A percentile compares a stretch with the other conserved stretches of the same genome.
phyloP scores from a whole-genome alignment of 1,140 invertebrate genomes.

The Elysia chlorotica region DNA sequence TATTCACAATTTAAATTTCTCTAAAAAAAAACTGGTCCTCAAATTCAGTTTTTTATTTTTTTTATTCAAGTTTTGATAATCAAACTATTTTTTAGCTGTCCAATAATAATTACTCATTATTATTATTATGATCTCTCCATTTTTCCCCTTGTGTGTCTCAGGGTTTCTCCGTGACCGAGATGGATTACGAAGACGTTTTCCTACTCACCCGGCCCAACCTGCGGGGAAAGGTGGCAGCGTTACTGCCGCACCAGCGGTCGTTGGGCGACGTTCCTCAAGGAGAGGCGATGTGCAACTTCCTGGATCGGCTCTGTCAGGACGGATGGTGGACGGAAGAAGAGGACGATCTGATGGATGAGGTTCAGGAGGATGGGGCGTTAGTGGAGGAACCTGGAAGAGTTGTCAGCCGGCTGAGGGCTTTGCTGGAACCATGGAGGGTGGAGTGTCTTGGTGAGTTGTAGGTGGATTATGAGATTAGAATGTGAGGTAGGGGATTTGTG shows the following conservation, averaged over 20 bases:
- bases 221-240: slow-evolving; percentile 47
- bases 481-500: too few species aligned
- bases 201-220: slow-evolving; percentile 39
- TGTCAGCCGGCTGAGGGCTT: slow-evolving; percentile 34
- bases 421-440: slow-evolving; percentile 39
- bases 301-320: slow-evolving; percentile 43
- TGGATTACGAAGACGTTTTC: slow-evolving; percentile 48
- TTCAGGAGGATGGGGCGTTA: slow-evolving; percentile 32
- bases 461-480: too few species aligned
- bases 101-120: too few species aligned
- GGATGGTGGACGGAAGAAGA: slow-evolving; percentile 27
- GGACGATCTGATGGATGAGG: slow-evolving; percentile 28
- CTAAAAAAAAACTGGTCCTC: too few species aligned
- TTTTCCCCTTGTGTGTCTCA: neutral
- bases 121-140: too few species aligned
- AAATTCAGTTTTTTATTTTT: too few species aligned
- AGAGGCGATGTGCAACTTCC: slow-evolving; percentile 47
- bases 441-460: slow-evolving; percentile 39
- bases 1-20: too few species aligned
- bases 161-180: slow-evolving; percentile 46
- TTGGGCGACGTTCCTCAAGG: slow-evolving; percentile 43
- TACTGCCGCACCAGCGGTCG: slow-evolving; percentile 45
- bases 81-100: too few species aligned
- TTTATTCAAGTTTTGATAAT: too few species aligned
- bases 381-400: slow-evolving; percentile 26